phyloP scores from a whole-genome alignment of 2,113 vertebrate species.

The Dolichotis patagonum region DNA sequence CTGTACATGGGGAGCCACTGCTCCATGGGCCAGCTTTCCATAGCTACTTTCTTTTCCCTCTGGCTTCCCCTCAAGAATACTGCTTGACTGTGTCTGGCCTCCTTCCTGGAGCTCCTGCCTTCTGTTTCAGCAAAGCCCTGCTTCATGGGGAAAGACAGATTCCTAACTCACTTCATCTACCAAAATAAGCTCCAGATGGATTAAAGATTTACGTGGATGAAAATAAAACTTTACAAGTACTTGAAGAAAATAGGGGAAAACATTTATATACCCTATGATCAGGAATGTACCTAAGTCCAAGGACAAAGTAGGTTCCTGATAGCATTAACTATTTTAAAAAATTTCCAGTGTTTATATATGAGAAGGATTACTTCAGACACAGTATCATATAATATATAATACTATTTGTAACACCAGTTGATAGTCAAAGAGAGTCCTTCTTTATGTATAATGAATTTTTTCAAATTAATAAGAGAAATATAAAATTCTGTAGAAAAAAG shows the following conservation, averaged over 20 bases:
- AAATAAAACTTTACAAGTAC: constrained; percentile 55
- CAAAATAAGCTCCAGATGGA: constrained; percentile 71
- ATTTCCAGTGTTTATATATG: background rate
- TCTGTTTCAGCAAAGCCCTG: constrained; percentile 57
- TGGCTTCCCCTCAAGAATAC: constrained; percentile 26
- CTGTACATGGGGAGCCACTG: background rate
- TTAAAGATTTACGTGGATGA: constrained; percentile 68
- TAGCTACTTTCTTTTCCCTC: constrained; percentile 13
- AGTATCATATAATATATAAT: constrained; percentile 31
- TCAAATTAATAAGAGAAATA: constrained; percentile 24
- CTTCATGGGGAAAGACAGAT: constrained; percentile 58
- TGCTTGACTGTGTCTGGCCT: constrained; percentile 55
- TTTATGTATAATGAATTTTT: background rate
- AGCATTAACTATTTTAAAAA: constrained; percentile 51
- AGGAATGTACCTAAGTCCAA: constrained; percentile 26
- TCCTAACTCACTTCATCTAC: constrained; percentile 60
- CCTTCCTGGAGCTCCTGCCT: constrained; percentile 58
- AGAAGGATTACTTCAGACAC: background rate
- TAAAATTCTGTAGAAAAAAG: background rate
- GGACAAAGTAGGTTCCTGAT: constrained; percentile 37
- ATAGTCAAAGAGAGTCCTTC: background rate
- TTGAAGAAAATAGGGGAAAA: constrained; percentile 64
- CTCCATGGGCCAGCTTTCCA: background rate
- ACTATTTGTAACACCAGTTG: constrained; percentile 40
- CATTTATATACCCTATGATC: constrained; percentile 39